phyloP scores from a whole-genome alignment of 2,888 invertebrate species.

The Alcis repandata region DNA sequence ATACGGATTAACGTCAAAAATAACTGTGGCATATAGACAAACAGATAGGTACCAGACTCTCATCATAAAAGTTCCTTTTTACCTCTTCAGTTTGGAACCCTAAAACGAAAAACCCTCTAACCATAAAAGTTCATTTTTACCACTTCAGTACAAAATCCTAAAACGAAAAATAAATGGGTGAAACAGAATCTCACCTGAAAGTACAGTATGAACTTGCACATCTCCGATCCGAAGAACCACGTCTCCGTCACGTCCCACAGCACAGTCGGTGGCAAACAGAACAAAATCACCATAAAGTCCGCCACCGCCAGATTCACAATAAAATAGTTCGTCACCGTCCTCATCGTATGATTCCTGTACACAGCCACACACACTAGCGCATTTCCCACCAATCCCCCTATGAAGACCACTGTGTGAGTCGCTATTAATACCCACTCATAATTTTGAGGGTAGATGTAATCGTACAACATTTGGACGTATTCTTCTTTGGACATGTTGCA shows the following conservation, averaged over 20 bases:
- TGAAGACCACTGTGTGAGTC: slow-evolving; percentile 91
- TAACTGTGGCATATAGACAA: too few species aligned
- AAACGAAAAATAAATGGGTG: not conserved
- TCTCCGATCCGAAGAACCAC: slow-evolving; percentile 94
- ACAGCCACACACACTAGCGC: slow-evolving; percentile 95
- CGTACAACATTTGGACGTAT: slow-evolving; percentile 86
- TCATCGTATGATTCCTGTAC: slow-evolving; percentile 94
- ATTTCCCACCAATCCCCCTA: slow-evolving; percentile 94
- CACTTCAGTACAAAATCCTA: too few species aligned
- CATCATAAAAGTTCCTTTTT: too few species aligned
- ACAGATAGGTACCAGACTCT: too few species aligned
- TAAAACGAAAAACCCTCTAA: too few species aligned
- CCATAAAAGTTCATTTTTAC: too few species aligned
- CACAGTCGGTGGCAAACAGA: slow-evolving; percentile 95
- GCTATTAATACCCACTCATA: slow-evolving; percentile 93
- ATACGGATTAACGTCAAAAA: too few species aligned
- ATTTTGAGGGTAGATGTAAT: slow-evolving; percentile 89
- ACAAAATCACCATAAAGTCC: slow-evolving; percentile 95
- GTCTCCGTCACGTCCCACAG: slow-evolving; percentile 97
- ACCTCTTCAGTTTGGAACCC: too few species aligned
- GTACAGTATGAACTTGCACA: slow-evolving; percentile 95
- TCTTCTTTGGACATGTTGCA: slow-evolving; percentile 86
- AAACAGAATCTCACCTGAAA: slow-evolving; percentile 90
- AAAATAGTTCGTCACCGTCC: slow-evolving; percentile 97
- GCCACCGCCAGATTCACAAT: slow-evolving; percentile 95